A percentile compares a stretch with the other conserved stretches of the same genome.
Conservation (phyloP, 2,113 vertebrate genomes). For the Electrona antarctica region DNA sequence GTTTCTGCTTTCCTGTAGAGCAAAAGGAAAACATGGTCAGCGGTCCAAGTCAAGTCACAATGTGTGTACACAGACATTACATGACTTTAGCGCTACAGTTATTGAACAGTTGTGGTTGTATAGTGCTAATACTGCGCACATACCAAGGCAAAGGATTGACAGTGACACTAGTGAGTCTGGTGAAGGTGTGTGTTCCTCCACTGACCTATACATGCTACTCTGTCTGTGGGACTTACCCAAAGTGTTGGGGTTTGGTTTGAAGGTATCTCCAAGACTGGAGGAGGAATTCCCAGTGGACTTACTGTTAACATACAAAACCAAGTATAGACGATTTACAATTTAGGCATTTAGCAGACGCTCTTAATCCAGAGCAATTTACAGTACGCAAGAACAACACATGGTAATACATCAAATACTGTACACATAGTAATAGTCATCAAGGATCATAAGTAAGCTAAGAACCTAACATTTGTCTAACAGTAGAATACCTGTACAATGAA, state of each 20-base stretch:
- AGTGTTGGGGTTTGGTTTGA: constrained; percentile 91
- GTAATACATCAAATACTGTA: too few relatives aligned
- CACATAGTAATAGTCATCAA: too few relatives aligned
- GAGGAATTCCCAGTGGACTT: constrained; percentile 97
- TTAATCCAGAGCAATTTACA: too few relatives aligned
- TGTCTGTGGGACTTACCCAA: constrained; percentile 78
- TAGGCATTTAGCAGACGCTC: too few relatives aligned
- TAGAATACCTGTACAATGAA: too few relatives aligned
- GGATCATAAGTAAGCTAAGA: too few relatives aligned
- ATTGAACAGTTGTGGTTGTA: neutral
- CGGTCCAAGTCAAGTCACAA: neutral
- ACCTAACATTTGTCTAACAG: too few relatives aligned
- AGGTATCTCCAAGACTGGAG: constrained; percentile 95
- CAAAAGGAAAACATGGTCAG: constrained; percentile 44
- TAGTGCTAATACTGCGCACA: constrained; percentile 4
- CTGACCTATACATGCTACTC: neutral
- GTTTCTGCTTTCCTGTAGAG: constrained; percentile 95
- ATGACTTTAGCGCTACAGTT: neutral
- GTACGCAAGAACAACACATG: too few relatives aligned
- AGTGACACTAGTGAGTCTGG: neutral
- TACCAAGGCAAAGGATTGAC: neutral
- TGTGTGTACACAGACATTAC: neutral
- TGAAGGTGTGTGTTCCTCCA: too few relatives aligned
- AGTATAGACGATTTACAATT: neutral
- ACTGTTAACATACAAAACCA: constrained; percentile 64